Conservation (phyloP, 2,113 vertebrate species). For the Peromyscus polionotus region DNA sequence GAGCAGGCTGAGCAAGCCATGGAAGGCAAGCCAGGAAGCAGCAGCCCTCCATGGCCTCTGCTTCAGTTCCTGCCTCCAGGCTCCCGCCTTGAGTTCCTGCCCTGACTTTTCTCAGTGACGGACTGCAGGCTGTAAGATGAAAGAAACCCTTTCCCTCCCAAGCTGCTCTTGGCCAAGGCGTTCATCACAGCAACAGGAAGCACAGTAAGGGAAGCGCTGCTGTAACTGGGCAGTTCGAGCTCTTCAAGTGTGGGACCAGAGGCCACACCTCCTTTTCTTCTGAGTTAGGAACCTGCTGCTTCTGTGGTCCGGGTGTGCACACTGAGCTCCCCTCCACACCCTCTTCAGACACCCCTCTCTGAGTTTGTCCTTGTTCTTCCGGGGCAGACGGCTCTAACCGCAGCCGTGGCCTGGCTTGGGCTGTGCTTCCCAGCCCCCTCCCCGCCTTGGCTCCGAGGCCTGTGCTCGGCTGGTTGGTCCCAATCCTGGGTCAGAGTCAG, state of each 20-base stretch:
- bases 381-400: fast-evolving
- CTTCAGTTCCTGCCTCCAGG: neutral
- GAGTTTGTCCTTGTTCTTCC: neutral
- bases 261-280: neutral
- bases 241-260: neutral
- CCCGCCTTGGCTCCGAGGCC: neutral
- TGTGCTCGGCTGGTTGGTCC: neutral
- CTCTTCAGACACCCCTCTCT: neutral
- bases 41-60: neutral
- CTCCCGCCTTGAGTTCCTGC: neutral
- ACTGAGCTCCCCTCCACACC: fast-evolving
- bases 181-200: neutral
- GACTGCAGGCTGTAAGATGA: neutral
- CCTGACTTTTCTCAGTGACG: neutral
- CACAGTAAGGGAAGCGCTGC: neutral
- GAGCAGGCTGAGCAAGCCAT: neutral
- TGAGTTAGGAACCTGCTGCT: neutral
- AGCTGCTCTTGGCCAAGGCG: neutral
- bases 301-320: neutral
- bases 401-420: neutral
- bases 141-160: neutral
- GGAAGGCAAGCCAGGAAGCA: neutral
- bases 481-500: neutral
- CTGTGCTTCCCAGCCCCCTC: neutral
- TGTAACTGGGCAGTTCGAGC: neutral